Conservation (phyloP, 1,140 invertebrate genomes). For the Hermetia illucens region DNA sequence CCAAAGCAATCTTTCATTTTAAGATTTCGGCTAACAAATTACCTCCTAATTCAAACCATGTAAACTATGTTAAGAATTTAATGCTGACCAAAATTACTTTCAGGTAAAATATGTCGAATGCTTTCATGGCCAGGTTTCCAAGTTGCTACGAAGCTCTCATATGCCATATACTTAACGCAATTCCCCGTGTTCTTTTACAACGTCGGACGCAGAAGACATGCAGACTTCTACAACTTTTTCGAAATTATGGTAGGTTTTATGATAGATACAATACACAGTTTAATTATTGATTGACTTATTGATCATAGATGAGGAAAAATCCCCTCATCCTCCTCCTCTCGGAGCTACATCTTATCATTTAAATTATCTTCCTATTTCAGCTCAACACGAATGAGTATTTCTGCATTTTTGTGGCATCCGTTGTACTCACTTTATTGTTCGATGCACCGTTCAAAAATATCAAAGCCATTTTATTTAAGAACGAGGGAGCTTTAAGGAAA, state of each 20-base stretch:
- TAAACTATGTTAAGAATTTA: too few species aligned
- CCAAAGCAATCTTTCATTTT: too few species aligned
- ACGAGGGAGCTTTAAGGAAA: too few species aligned
- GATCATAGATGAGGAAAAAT: too few species aligned
- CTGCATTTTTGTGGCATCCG: constrained; percentile 39
- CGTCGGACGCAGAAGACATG: constrained; percentile 39
- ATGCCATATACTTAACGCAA: constrained; percentile 50
- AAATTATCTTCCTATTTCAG: constrained; percentile 23
- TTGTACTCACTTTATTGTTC: constrained; percentile 46
- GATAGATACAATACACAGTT: constrained; percentile 1
- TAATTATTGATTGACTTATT: background rate
- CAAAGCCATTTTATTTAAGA: too few species aligned
- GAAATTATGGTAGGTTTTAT: constrained; percentile 32
- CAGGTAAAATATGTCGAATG: constrained; percentile 36
- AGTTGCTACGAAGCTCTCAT: constrained; percentile 45
- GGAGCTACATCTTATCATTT: too few species aligned
- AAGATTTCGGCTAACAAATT: too few species aligned
- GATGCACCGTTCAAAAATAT: constrained; percentile 53
- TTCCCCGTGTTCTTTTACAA: constrained; percentile 54
- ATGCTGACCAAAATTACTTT: constrained; percentile 4
- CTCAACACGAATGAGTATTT: constrained; percentile 39
- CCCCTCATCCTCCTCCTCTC: too few species aligned
- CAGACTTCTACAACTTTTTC: constrained; percentile 41
- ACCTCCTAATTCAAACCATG: too few species aligned
- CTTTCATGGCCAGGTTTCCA: constrained; percentile 45